phyloP scores from a whole-genome alignment of 1,140 invertebrate species.

The Eriocheir sinensis region DNA sequence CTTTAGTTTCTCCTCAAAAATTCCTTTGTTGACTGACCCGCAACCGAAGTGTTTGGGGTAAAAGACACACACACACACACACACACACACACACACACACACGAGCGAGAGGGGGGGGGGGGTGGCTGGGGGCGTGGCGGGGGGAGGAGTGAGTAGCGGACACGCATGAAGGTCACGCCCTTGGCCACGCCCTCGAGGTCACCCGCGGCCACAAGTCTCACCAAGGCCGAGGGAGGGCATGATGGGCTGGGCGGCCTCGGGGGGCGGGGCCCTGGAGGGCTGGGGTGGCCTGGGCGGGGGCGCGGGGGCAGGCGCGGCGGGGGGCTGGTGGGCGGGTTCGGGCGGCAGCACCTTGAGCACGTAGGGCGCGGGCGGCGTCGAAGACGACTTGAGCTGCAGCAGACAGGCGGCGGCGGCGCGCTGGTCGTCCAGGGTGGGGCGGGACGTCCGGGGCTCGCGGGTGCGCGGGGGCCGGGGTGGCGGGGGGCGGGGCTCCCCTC shows the following conservation, averaged over 20 bases:
- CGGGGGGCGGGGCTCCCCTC: conserved; percentile 29
- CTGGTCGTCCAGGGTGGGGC: conserved; percentile 69
- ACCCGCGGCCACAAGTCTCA: conserved; percentile 61
- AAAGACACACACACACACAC: not conserved
- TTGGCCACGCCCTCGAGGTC: conserved; percentile 56
- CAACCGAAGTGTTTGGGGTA: not conserved
- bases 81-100: not conserved
- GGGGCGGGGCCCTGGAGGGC: conserved; percentile 65
- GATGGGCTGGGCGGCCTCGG: conserved; percentile 66
- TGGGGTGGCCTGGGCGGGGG: conserved; percentile 52
- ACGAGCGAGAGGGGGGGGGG: not conserved
- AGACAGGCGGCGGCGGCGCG: conserved; percentile 69
- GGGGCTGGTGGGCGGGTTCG: conserved; percentile 73
- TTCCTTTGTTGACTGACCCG: not conserved
- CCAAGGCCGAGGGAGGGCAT: conserved; percentile 72
- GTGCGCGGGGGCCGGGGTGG: conserved; percentile 9
- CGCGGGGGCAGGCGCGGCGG: conserved; percentile 58
- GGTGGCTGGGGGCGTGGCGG: conserved; percentile 60
- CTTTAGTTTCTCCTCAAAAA: not conserved
- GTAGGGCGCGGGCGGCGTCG: conserved; percentile 69
- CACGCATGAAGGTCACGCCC: conserved; percentile 64
- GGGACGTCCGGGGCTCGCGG: conserved; percentile 47
- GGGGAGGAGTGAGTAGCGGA: conserved; percentile 52
- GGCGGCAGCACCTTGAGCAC: conserved; percentile 71
- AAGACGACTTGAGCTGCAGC: conserved; percentile 74